Evolutionary conservation across 2,888 invertebrate genomes (phyloP).

Genomic region (Eristalis arbustorum): DNA sequence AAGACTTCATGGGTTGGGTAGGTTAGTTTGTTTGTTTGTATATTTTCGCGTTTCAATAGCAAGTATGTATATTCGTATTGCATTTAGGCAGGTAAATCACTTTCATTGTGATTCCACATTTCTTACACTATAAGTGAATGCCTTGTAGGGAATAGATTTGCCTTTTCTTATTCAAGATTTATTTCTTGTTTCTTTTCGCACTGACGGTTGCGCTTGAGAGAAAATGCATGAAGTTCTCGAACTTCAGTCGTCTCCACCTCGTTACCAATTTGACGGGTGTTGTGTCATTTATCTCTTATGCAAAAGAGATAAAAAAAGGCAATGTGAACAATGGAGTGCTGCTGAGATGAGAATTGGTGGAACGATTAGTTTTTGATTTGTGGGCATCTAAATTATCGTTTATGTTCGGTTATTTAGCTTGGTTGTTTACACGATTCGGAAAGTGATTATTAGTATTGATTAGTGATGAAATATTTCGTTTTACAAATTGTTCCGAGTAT

Average conservation of each 20-base stretch:
- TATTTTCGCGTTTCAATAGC: background rate
- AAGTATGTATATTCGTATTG: background rate
- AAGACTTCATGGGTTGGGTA: background rate
- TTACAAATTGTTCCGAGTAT: too few species aligned
- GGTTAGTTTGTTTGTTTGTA: background rate
- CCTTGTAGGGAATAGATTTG: background rate
- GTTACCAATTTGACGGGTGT: conserved; percentile 46
- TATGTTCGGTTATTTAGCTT: background rate
- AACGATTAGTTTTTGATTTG: background rate
- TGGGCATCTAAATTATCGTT: background rate
- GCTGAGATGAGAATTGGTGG: background rate
- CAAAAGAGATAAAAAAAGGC: conserved; percentile 26
- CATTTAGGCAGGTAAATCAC: conserved; percentile 48
- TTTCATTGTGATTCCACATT: conserved; percentile 43
- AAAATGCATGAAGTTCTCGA: conserved; percentile 47
- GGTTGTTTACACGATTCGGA: too few species aligned
- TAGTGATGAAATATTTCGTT: too few species aligned
- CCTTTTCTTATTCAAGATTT: background rate
- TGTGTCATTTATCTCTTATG: conserved; percentile 60
- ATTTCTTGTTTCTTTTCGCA: conserved; percentile 2
- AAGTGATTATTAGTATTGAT: too few species aligned
- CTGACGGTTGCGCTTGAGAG: conserved; percentile 20
- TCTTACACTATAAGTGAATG: background rate
- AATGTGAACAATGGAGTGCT: background rate
- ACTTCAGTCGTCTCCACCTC: conserved; percentile 1